These are phyloP conservation scores for Drosophila histrio DNA, from an alignment of 2,888 invertebrate species.

Conservation along the genomic window DNA sequence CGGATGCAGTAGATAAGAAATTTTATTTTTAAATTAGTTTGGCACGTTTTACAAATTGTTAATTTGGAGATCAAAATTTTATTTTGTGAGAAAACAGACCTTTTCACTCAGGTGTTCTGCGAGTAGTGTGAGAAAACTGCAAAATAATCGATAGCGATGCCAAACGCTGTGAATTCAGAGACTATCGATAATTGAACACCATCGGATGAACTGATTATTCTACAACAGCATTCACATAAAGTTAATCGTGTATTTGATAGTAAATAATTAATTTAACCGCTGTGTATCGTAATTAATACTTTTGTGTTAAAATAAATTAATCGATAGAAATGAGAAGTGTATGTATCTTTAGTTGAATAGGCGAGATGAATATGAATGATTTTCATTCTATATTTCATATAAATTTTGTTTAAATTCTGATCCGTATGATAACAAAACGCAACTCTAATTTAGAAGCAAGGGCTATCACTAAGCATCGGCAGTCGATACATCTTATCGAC, in stretches of 20 bases:
- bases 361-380: no score
- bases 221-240: background rate
- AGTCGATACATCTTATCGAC: no score
- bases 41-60: constrained; percentile 33
- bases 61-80: constrained; percentile 48
- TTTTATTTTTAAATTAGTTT: constrained; percentile 33
- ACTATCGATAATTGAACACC: constrained; percentile 6
- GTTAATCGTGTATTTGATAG: no score
- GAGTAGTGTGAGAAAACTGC: constrained; percentile 46
- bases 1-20: constrained; percentile 14
- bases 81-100: constrained; percentile 52
- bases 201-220: background rate
- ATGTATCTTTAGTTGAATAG: no score
- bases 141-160: constrained; percentile 4
- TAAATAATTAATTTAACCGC: no score
- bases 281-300: no score
- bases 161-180: background rate
- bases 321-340: no score
- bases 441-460: background rate
- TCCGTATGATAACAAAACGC: background rate
- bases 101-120: constrained; percentile 69
- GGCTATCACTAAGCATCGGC: constrained; percentile 2
- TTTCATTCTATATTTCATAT: no score
- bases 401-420: background rate
- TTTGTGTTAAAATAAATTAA: no score